These are phyloP conservation scores for Eptesicus fuscus DNA, from an alignment of 2,113 vertebrate genomes.

Conservation along the genomic window DNA sequence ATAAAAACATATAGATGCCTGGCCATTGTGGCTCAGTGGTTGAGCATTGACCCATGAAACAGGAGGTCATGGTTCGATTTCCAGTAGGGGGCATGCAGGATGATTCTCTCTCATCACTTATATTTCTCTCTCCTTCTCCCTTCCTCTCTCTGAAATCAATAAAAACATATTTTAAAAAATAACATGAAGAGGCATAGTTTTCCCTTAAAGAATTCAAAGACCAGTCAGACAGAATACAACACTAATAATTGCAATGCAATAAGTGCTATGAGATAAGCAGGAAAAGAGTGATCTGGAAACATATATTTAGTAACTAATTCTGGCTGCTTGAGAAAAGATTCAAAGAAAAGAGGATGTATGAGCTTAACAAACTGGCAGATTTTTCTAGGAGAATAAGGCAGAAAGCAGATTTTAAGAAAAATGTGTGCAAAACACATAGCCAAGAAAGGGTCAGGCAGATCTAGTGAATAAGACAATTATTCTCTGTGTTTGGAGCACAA, in stretches of 20 bases:
- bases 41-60: too few relatives aligned
- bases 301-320: not conserved
- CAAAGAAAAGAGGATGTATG: not conserved
- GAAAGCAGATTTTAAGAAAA: not conserved
- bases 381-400: not conserved
- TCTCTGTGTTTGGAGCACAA: not conserved
- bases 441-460: not conserved
- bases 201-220: not conserved
- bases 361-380: not conserved
- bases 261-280: not conserved
- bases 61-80: too few relatives aligned
- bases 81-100: too few relatives aligned
- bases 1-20: not conserved
- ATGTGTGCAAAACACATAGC: not conserved
- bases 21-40: too few relatives aligned
- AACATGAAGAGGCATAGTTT: not conserved
- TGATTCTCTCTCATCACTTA: too few relatives aligned
- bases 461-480: not conserved
- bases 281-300: not conserved
- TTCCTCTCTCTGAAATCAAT: too few relatives aligned
- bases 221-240: not conserved
- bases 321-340: not conserved
- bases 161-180: too few relatives aligned
- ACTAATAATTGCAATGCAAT: not conserved
- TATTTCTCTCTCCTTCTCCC: too few relatives aligned